Evolutionary conservation across 2,888 invertebrate genomes (phyloP).

Genomic region (Nomada fabriciana): DNA sequence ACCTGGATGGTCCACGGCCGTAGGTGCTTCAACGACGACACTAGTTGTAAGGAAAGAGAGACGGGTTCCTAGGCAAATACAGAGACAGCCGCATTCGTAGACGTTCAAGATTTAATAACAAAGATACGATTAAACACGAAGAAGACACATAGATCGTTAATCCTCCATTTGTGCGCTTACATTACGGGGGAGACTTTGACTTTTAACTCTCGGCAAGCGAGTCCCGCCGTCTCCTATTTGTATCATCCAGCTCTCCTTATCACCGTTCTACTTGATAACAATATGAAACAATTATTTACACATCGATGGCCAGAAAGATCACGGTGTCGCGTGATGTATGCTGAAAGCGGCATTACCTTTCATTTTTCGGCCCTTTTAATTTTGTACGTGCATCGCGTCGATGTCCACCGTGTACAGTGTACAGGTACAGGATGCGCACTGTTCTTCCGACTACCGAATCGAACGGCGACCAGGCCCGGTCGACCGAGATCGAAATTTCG

Average conservation of each 20-base stretch:
- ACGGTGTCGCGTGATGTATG: slow-evolving; percentile 51
- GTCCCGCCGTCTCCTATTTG: slow-evolving; percentile 51
- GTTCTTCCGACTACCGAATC: not conserved
- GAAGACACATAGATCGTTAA: slow-evolving; percentile 77
- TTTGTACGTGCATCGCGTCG: slow-evolving; percentile 22
- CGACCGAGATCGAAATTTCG: slow-evolving; percentile 21
- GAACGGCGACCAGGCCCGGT: not conserved
- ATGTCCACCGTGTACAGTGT: slow-evolving; percentile 6
- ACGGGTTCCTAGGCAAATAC: slow-evolving; percentile 59
- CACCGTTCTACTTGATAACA: slow-evolving; percentile 66
- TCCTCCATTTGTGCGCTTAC: slow-evolving; percentile 78
- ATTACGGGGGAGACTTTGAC: slow-evolving; percentile 64
- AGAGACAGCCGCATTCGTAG: slow-evolving; percentile 58
- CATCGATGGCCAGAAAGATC: slow-evolving; percentile 62
- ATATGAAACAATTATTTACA: slow-evolving; percentile 74
- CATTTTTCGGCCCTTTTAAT: not conserved
- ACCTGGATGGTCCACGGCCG: slow-evolving; percentile 3
- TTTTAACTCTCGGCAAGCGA: slow-evolving; percentile 42
- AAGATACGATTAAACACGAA: slow-evolving; percentile 78
- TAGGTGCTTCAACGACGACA: not conserved
- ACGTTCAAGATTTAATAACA: slow-evolving; percentile 74
- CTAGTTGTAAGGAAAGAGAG: slow-evolving; percentile 23
- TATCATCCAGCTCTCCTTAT: slow-evolving; percentile 57
- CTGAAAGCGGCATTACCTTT: slow-evolving; percentile 25
- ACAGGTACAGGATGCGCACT: slow-evolving; percentile 1